These are phyloP conservation scores for Anticlea derivata DNA, from an alignment of 2,888 invertebrate species.

Conservation along the genomic window DNA sequence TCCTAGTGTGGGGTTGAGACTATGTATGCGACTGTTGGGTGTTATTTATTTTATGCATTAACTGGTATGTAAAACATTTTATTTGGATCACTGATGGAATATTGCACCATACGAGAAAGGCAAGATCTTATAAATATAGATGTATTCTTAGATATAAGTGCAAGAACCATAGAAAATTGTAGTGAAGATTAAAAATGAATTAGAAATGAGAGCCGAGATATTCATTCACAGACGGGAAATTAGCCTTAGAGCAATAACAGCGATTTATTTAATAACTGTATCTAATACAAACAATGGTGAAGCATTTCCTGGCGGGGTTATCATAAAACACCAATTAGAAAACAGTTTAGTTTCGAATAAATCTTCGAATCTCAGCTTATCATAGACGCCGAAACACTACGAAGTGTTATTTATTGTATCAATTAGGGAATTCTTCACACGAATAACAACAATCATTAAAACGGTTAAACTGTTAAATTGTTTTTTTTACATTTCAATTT, in stretches of 20 bases:
- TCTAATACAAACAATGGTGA: conserved; percentile 53
- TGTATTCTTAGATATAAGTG: too few species aligned
- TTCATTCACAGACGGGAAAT: conserved; percentile 20
- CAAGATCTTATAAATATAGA: too few species aligned
- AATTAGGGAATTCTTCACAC: conserved; percentile 76
- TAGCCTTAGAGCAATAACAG: conserved; percentile 18
- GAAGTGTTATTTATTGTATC: conserved; percentile 71
- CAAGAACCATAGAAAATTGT: not conserved
- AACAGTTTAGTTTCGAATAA: conserved; percentile 63
- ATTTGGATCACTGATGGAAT: not conserved
- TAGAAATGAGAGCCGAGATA: not conserved
- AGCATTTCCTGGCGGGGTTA: conserved; percentile 41
- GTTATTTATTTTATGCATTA: too few species aligned
- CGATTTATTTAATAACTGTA: conserved; percentile 48
- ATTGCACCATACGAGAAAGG: not conserved
- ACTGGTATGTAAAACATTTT: too few species aligned
- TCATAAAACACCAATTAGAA: conserved; percentile 71
- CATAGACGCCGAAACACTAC: conserved; percentile 64
- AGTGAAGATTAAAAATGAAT: conserved; percentile 7
- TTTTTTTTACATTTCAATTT: conserved; percentile 20
- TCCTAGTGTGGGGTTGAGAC: too few species aligned
- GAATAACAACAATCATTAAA: conserved; percentile 51
- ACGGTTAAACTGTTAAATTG: conserved; percentile 32
- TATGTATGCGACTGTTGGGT: too few species aligned
- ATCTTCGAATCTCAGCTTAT: conserved; percentile 66